Percentiles rank a stretch among this genome's conserved stretches.
Conservation (phyloP, 2,113 vertebrate species). For the Furnarius figulus region DNA sequence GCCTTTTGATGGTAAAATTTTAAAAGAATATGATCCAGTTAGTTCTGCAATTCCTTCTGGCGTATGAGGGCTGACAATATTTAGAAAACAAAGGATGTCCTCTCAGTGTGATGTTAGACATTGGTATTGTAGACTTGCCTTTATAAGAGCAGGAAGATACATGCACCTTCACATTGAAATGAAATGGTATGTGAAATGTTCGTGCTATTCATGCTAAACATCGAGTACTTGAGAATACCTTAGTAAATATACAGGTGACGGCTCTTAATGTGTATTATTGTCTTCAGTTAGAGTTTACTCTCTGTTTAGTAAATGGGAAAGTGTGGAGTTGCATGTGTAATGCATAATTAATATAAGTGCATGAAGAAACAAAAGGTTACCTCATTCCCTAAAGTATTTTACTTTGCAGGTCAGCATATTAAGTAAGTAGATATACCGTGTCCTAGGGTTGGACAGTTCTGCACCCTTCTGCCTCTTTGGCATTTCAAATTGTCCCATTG, state of each 20-base stretch:
- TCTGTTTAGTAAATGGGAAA: neutral
- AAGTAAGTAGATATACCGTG: neutral
- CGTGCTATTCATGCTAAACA: neutral
- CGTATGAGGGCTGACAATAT: neutral
- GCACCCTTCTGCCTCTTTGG: neutral
- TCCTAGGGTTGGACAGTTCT: neutral
- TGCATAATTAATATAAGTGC: neutral
- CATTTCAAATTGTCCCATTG: neutral
- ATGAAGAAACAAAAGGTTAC: neutral
- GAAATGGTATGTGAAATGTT: conserved; percentile 50
- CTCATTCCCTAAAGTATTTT: neutral
- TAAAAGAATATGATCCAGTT: neutral
- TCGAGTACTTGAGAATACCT: neutral
- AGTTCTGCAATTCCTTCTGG: neutral
- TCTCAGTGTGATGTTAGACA: neutral
- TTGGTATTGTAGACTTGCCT: neutral
- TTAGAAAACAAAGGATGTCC: neutral
- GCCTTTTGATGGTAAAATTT: neutral
- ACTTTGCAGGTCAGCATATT: neutral
- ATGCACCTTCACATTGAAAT: neutral
- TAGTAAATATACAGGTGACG: neutral
- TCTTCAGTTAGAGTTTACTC: conserved; percentile 34
- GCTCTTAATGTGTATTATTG: conserved; percentile 30
- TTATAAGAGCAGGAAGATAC: neutral
- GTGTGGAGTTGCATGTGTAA: neutral